Base-by-base conservation (phyloP, 92 coral and sea anemone genomes). In the Actinostola sp. region DNA sequence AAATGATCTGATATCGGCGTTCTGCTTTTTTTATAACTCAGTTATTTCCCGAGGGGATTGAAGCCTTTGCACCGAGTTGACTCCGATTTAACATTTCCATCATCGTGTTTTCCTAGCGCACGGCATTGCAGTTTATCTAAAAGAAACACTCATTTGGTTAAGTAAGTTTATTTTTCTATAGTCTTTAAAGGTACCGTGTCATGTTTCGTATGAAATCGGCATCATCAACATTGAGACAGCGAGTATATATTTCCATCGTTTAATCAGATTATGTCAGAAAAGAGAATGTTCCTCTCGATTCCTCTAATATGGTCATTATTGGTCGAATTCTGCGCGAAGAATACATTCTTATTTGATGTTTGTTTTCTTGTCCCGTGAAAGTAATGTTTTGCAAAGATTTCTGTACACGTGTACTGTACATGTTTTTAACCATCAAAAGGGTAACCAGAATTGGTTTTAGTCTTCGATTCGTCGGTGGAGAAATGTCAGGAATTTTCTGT, bases 401-500 rank as follows among this genome's bases (percentile, higher is more conserved):
- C 14, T 57, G 11, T 19, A 6, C 3, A 16, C 4, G 23, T 46
- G 3, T 57, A 21, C 27, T 38, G 39, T 57, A n/a, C 63, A 12
- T 25, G 63, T 57, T 30, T 57, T 6, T 26, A 57, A 5, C 59
- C 28, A 13, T 57, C 11, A 26, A 11, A 1, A 1, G 11, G 12
- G 63, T 32, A 45, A 33, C 17, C 19, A 50, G 21, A 51, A 68
- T 32, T 32, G 50, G 16, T 48, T 66, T 68, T 21, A 17, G 61
- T 31, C 38, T 49, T 68, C 39, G 21, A 10, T 32, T n/a, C n/a
- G 43, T 28, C 51, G 74, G 51, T 15, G 31, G 74, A 68, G 58
- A 32, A 36, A 50, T 68, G 62, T 19, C 48, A 49, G 74, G 48
- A 31, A 68, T 30, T 27, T 6, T 38, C 36, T 30, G 9, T 9